Evolutionary conservation across 2,113 vertebrate species (phyloP).

Genomic region (Serinus canaria): DNA sequence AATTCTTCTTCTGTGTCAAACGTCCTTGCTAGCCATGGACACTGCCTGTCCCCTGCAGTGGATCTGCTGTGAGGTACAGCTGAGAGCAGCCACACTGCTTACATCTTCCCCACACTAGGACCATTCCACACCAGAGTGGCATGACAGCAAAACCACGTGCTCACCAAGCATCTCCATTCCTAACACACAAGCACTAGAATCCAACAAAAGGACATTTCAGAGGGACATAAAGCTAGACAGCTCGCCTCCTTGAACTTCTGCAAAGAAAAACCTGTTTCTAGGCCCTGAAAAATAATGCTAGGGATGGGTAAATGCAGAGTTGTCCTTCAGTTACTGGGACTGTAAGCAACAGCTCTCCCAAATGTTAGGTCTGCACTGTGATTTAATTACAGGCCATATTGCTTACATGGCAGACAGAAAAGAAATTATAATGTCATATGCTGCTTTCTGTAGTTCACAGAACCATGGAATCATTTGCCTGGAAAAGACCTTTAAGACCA

Average conservation of each 20-base stretch:
- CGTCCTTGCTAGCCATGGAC: accelerated
- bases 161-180: neutral
- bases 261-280: neutral
- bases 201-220: neutral
- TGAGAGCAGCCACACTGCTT: neutral
- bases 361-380: neutral
- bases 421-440: neutral
- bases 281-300: neutral
- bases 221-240: neutral
- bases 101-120: neutral
- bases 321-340: neutral
- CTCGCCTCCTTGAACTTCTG: neutral
- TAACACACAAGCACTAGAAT: neutral
- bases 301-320: neutral
- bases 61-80: accelerated
- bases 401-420: neutral
- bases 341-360: neutral
- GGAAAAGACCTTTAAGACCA: neutral
- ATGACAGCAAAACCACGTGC: neutral
- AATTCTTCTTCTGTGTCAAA: neutral
- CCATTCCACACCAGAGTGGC: neutral
- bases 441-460: neutral
- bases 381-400: neutral
- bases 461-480: neutral
- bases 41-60: neutral